phyloP scores from a whole-genome alignment of 2,888 invertebrate genomes.

The Brachyopa scutellaris region DNA sequence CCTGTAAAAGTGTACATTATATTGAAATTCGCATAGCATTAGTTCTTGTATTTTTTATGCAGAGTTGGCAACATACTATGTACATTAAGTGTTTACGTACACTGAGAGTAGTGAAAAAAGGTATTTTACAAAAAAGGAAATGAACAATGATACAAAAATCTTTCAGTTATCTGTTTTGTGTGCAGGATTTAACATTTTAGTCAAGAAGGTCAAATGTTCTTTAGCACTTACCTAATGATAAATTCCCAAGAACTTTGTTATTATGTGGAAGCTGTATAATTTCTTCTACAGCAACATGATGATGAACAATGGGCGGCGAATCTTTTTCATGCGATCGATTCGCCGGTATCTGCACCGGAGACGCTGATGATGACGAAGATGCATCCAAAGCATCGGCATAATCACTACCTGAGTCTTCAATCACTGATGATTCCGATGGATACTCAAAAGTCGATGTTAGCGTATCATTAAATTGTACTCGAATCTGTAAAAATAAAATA shows the following conservation, averaged over 20 bases:
- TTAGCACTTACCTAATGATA: constrained; percentile 80
- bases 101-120: neutral
- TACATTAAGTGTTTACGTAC: too few relatives aligned
- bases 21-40: constrained; percentile 25
- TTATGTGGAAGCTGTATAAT: constrained; percentile 80
- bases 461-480: constrained; percentile 94
- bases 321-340: constrained; percentile 58
- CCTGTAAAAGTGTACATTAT: constrained; percentile 69
- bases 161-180: constrained; percentile 25
- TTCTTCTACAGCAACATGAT: constrained; percentile 80
- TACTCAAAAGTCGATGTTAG: constrained; percentile 95
- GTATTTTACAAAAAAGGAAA: neutral
- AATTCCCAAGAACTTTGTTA: constrained; percentile 79
- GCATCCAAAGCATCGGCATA: constrained; percentile 76
- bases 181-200: constrained; percentile 34
- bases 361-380: constrained; percentile 65
- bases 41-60: constrained; percentile 6
- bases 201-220: constrained; percentile 19
- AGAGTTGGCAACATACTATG: neutral
- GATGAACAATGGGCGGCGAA: constrained; percentile 74
- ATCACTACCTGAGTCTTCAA: constrained; percentile 84
- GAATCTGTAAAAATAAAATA: constrained; percentile 84
- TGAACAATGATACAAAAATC: neutral
- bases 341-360: neutral
- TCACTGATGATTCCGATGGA: constrained; percentile 93